These are phyloP conservation scores for Ctenochaetus hawaiiensis DNA, from an alignment of 2,797 vertebrate genomes.

Conservation along the genomic window DNA sequence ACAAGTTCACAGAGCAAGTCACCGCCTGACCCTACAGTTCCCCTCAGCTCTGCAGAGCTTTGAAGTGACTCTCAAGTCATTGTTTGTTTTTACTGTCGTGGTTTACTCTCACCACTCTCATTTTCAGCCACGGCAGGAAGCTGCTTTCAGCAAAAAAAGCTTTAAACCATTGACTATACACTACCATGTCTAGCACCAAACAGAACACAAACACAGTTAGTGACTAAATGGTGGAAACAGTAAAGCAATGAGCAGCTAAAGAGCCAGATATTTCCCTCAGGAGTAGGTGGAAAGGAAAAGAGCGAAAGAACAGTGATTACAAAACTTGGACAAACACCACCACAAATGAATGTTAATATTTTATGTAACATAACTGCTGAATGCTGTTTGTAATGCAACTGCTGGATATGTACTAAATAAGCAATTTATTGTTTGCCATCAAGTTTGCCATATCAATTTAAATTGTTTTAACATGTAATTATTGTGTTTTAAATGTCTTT, in stretches of 20 bases:
- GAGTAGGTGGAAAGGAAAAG: neutral
- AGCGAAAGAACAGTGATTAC: neutral
- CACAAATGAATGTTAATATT: slow-evolving; percentile 14
- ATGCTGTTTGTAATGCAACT: no score
- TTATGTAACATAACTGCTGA: neutral
- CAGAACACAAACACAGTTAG: neutral
- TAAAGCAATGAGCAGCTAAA: slow-evolving; percentile 1
- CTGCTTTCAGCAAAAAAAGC: neutral
- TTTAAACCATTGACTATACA: neutral
- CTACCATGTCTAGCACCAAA: neutral
- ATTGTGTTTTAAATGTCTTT: neutral
- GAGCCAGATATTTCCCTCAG: slow-evolving; percentile 26
- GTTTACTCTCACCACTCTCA: neutral
- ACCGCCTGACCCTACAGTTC: neutral
- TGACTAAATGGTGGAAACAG: neutral
- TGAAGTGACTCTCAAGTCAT: neutral
- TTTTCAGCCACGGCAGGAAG: neutral
- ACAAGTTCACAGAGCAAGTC: neutral
- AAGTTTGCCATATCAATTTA: neutral
- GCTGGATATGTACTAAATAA: neutral
- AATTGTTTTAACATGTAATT: neutral
- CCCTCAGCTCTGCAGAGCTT: neutral
- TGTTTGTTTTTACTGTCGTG: neutral
- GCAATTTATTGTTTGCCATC: neutral
- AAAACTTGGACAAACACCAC: neutral